Conservation (phyloP, 2,888 invertebrate species). For the Odontomyia ornata region DNA sequence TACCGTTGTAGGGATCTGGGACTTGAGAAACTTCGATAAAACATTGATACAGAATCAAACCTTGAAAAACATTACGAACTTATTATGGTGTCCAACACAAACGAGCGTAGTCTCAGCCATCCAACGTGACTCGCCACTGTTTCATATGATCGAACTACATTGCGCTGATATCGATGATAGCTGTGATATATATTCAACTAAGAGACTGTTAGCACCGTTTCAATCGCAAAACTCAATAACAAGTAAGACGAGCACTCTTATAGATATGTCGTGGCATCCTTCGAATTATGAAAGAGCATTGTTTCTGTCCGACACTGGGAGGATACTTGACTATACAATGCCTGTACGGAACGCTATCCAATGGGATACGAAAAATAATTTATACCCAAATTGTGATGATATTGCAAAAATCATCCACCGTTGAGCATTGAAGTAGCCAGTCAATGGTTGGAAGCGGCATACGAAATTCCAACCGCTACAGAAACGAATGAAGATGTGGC, state of each 20-base stretch:
- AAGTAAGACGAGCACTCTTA: constrained; percentile 64
- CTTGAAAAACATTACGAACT: constrained; percentile 74
- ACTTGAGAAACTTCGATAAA: constrained; percentile 84
- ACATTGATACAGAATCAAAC: constrained; percentile 77
- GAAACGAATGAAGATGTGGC: too few relatives aligned
- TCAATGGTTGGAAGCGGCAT: too few relatives aligned
- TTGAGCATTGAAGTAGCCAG: too few relatives aligned
- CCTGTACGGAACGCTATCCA: constrained; percentile 60
- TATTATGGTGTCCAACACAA: constrained; percentile 75
- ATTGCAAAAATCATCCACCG: constrained; percentile 74
- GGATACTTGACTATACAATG: constrained; percentile 59
- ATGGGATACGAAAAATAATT: constrained; percentile 59
- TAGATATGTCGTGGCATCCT: constrained; percentile 90
- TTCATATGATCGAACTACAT: constrained; percentile 88
- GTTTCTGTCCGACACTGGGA: constrained; percentile 59
- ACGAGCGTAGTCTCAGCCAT: constrained; percentile 83
- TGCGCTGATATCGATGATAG: constrained; percentile 75
- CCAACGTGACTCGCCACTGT: constrained; percentile 78
- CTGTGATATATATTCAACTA: constrained; percentile 79
- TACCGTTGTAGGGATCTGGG: constrained; percentile 86
- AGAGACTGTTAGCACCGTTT: constrained; percentile 70
- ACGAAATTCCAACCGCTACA: too few relatives aligned
- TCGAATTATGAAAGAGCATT: constrained; percentile 68
- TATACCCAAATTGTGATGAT: constrained; percentile 64
- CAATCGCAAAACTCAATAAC: constrained; percentile 44